These are phyloP conservation scores for Glyphotaelius pellucidus DNA, from an alignment of 2,888 invertebrate genomes.

Conservation along the genomic window DNA sequence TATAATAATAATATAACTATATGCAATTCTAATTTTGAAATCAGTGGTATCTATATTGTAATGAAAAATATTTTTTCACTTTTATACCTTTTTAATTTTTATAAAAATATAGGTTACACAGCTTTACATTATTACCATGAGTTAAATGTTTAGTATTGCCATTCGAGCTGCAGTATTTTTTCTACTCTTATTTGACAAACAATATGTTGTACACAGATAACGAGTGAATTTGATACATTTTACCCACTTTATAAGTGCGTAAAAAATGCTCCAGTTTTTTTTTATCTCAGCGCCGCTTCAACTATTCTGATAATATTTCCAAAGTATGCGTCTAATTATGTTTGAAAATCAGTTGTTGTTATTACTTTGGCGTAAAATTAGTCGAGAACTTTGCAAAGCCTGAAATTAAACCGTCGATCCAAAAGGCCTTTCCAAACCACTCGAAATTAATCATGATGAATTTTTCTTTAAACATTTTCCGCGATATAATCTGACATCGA, in stretches of 20 bases:
- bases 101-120: too few species aligned
- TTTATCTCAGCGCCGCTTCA: neutral
- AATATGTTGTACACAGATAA: too few species aligned
- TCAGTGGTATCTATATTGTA: too few species aligned
- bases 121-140: too few species aligned
- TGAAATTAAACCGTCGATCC: slow-evolving; percentile 13
- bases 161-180: too few species aligned
- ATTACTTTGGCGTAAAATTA: slow-evolving; percentile 9
- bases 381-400: neutral
- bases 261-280: neutral
- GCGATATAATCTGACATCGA: slow-evolving; percentile 56
- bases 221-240: neutral
- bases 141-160: too few species aligned
- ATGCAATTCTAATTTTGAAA: too few species aligned
- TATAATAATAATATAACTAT: too few species aligned
- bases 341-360: neutral
- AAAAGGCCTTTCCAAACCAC: slow-evolving; percentile 47
- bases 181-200: too few species aligned
- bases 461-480: slow-evolving; percentile 49
- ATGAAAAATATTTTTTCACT: too few species aligned
- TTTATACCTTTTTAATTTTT: too few species aligned
- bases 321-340: slow-evolving; percentile 20
- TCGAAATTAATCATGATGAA: slow-evolving; percentile 42
- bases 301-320: neutral
- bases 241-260: neutral